Conservation (phyloP, 2,113 vertebrate species). For the Lampris megalopsis region DNA sequence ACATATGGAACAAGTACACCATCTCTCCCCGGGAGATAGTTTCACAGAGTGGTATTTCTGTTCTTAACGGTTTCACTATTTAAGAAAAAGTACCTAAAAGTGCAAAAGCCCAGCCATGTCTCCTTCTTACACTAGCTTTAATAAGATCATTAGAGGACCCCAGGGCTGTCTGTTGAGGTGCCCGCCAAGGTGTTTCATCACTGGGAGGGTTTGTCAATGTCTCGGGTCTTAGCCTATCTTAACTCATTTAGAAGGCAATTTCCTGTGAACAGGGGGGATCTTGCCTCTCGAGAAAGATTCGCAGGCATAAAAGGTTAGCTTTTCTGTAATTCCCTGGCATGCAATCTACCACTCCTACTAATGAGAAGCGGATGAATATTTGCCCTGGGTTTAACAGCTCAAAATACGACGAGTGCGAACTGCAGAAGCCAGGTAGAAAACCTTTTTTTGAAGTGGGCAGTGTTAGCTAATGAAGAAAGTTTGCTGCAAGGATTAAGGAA, state of each 20-base stretch:
- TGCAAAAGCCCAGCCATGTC: conserved; percentile 59
- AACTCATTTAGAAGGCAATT: conserved; percentile 81
- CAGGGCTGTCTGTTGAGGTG: conserved; percentile 58
- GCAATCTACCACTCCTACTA: conserved; percentile 66
- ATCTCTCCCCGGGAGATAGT: conserved; percentile 40
- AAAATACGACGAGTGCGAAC: conserved; percentile 68
- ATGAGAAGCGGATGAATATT: conserved; percentile 75
- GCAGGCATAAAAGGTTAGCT: conserved; percentile 69
- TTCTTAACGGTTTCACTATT: conserved; percentile 65
- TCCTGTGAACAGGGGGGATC: conserved; percentile 72
- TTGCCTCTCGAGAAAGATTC: conserved; percentile 72
- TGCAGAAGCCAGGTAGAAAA: conserved; percentile 38
- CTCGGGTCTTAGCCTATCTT: conserved; percentile 78
- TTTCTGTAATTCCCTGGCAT: conserved; percentile 73
- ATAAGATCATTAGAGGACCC: conserved; percentile 76
- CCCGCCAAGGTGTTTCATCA: conserved; percentile 75
- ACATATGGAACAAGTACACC: conserved; percentile 50
- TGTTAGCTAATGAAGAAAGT: conserved; percentile 51
- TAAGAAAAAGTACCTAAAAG: conserved; percentile 66
- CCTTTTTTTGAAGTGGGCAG: conserved; percentile 43
- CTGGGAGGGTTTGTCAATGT: conserved; percentile 75
- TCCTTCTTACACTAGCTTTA: conserved; percentile 63
- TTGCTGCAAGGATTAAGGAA: conserved; percentile 56
- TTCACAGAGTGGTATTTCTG: conserved; percentile 42
- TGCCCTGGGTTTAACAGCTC: conserved; percentile 72